Base-by-base conservation (phyloP, 2,888 invertebrate genomes). In the Priocnemis perturbator region DNA sequence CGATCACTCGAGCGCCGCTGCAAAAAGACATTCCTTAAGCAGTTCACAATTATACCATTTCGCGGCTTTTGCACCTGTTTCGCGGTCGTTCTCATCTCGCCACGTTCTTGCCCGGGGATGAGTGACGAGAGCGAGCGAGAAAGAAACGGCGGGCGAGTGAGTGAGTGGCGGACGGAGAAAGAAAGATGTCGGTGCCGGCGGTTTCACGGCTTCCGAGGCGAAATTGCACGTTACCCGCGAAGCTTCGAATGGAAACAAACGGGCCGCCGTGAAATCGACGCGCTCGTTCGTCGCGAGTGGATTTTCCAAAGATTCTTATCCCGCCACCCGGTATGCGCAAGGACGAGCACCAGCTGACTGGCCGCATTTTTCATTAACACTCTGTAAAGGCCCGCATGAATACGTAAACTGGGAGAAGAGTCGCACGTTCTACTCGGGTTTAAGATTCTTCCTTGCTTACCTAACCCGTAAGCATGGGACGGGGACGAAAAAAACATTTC, bases 311-410 rank as follows among this genome's bases (percentile, higher is more conserved):
- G 37, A 37, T 37, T 37, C 37, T 37, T 11, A 37, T 7, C 11
- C 11, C 7, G 37, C 37, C 69, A 79, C 83, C 82, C 79, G 81
- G 80, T 85, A 81, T 74, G 74, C 71, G 69, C 64, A 75, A 76
- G 74, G 74, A 78, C 78, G 70, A 70, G 69, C 71, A 64, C 83
- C 83, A 85, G 81, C 85, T 84, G 85, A 85, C 83, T 77, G 79
- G 83, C 73, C 83, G 83, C 81, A 86, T 86, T 87, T 86, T 86
- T 86, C 86, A 86, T 86, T 87, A 87, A 87, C 87, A 79, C 85
- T 80, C 76, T 86, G 82, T 82, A 86, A 86, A 86, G 85, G 83
- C 78, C 74, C 77, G 81, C 77, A 85, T 87, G 87, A 86, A 86
- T 86, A 87, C 85, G 76, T 84, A 83, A 85, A 81, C 74, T 79